Evolutionary conservation across 2,797 vertebrate species (phyloP).

Genomic region (Hoplostethus atlanticus): DNA sequence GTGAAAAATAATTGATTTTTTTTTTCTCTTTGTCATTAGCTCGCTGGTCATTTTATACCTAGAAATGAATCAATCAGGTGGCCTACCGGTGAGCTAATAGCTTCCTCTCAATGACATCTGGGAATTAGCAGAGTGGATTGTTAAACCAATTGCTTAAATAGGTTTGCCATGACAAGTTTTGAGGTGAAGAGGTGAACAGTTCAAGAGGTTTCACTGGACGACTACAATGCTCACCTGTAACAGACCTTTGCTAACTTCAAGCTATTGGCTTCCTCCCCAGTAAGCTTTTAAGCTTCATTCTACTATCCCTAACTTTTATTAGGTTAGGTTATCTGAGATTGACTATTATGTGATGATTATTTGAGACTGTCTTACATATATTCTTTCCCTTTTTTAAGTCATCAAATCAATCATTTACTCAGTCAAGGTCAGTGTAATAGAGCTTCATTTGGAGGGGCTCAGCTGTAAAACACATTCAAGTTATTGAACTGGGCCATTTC

Average conservation of each 20-base stretch:
- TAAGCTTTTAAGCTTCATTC: background rate
- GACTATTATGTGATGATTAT: background rate
- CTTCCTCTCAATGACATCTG: conserved; percentile 37
- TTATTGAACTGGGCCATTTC: too few relatives aligned
- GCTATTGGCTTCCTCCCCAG: too few relatives aligned
- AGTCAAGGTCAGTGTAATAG: too few relatives aligned
- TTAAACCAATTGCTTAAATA: conserved; percentile 53
- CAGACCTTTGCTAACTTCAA: conserved; percentile 13
- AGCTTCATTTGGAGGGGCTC: too few relatives aligned
- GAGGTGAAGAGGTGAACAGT: conserved; percentile 12
- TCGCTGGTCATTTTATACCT: conserved; percentile 59
- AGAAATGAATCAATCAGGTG: conserved; percentile 62
- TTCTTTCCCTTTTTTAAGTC: too few relatives aligned
- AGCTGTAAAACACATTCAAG: too few relatives aligned
- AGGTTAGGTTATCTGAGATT: background rate
- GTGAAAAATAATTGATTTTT: conserved; percentile 66
- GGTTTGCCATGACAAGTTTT: conserved; percentile 22
- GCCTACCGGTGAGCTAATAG: conserved; percentile 50
- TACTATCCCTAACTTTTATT: background rate
- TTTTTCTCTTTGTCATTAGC: conserved; percentile 63
- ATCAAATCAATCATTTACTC: too few relatives aligned
- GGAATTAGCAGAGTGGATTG: conserved; percentile 39
- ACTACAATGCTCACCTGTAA: conserved; percentile 1
- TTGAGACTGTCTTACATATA: too few relatives aligned
- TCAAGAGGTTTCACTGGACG: conserved; percentile 23